A percentile compares a stretch with the other conserved stretches of the same genome.
Conservation (phyloP, 2,888 invertebrate genomes). For the Euclidia mi region DNA sequence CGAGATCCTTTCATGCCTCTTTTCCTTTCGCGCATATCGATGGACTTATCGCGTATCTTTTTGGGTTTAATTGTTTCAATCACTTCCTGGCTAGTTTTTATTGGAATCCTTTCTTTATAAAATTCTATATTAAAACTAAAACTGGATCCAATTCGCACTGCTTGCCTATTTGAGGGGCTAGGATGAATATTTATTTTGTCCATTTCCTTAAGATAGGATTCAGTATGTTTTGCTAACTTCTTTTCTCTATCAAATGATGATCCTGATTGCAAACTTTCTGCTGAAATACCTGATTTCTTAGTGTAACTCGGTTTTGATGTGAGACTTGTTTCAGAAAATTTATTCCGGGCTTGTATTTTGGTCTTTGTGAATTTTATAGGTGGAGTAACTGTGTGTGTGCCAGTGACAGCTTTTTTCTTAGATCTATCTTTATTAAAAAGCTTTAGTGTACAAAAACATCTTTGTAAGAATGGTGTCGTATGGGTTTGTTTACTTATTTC, state of each 20-base stretch:
- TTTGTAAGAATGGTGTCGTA: constrained; percentile 29
- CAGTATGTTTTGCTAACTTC: too few species aligned
- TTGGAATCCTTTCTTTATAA: constrained; percentile 16
- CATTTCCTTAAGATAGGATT: not conserved
- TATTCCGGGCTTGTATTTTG: too few species aligned
- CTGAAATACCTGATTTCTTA: too few species aligned
- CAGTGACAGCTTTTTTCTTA: constrained; percentile 21
- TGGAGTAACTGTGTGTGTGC: constrained; percentile 2
- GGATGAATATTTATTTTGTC: not conserved
- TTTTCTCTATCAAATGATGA: too few species aligned
- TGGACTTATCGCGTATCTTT: too few species aligned
- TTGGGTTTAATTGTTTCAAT: not conserved
- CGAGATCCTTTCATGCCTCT: too few species aligned
- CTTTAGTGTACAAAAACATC: constrained; percentile 39
- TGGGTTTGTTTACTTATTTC: constrained; percentile 25
- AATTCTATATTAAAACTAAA: constrained; percentile 30
- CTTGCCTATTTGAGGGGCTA: constrained; percentile 17
- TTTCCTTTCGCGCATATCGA: too few species aligned
- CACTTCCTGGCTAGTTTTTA: not conserved
- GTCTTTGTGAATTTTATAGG: too few species aligned
- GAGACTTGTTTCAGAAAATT: too few species aligned
- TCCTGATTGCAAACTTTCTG: too few species aligned
- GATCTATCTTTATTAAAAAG: constrained; percentile 32
- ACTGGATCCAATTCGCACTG: constrained; percentile 18
- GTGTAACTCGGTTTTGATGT: too few species aligned